phyloP scores from a whole-genome alignment of 2,113 vertebrate species.

The Naja naja region DNA sequence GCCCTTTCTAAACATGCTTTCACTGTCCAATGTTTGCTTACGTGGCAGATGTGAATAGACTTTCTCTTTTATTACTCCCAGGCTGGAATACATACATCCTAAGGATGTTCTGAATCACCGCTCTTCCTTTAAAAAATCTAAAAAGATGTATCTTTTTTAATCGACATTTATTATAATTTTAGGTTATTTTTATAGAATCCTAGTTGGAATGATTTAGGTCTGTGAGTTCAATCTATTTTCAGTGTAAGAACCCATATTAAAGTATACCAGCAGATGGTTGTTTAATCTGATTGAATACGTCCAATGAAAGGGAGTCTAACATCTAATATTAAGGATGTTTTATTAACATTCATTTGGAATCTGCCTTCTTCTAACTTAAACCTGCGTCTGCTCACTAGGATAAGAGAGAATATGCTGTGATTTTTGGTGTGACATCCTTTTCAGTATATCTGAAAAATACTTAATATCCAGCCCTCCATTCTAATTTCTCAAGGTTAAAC shows the following conservation, averaged over 20 bases:
- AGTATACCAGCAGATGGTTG: background rate
- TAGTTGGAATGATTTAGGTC: too few relatives aligned
- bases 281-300: background rate
- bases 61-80: background rate
- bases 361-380: background rate
- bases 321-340: background rate
- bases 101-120: background rate
- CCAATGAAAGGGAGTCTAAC: background rate
- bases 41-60: background rate
- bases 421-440: background rate
- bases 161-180: background rate
- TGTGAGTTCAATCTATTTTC: too few relatives aligned
- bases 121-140: background rate
- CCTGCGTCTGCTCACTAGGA: background rate
- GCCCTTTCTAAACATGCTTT: background rate
- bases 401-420: background rate
- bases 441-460: background rate
- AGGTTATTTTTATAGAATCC: background rate
- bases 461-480: background rate
- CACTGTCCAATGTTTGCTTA: background rate
- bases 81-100: background rate
- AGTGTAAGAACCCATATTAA: background rate
- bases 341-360: background rate
- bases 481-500: background rate
- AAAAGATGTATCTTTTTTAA: background rate